Conservation (phyloP, 2,797 vertebrate species). For the Cyprinella venusta region DNA sequence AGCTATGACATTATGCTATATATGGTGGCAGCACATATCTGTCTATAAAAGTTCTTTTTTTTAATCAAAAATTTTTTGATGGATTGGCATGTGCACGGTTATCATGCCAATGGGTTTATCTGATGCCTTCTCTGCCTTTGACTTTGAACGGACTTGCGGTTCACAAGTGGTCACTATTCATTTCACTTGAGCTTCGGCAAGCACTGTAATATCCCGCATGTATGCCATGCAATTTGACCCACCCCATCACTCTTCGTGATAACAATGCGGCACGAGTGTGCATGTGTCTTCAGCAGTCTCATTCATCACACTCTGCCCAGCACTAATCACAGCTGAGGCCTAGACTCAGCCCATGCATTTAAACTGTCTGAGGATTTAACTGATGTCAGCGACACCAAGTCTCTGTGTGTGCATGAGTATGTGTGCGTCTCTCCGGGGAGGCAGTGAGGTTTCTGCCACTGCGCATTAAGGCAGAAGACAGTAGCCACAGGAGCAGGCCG, state of each 20-base stretch:
- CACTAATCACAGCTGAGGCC: conserved; percentile 69
- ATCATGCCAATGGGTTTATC: not conserved
- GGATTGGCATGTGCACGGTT: not conserved
- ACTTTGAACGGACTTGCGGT: conserved; percentile 22
- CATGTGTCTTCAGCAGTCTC: conserved; percentile 27
- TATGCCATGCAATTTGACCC: conserved; percentile 35
- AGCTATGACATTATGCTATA: not conserved
- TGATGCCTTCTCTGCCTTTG: not conserved
- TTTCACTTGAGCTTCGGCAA: conserved; percentile 1
- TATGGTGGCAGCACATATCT: not conserved
- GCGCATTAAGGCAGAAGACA: conserved; percentile 77
- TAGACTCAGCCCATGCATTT: conserved; percentile 64
- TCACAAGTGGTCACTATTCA: conserved; percentile 16
- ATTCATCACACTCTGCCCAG: conserved; percentile 50
- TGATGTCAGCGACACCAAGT: conserved; percentile 63
- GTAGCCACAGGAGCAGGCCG: conserved; percentile 73
- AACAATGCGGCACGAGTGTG: conserved; percentile 19
- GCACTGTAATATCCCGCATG: conserved; percentile 22
- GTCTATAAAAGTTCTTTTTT: too few relatives aligned
- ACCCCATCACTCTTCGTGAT: conserved; percentile 41
- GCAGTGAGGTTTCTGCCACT: conserved; percentile 81
- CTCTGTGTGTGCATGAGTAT: conserved; percentile 55
- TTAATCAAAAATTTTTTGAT: not conserved
- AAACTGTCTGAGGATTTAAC: conserved; percentile 71
- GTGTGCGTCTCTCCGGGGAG: conserved; percentile 69